Base-by-base conservation (phyloP, 2,888 invertebrate genomes). In the Cetonia aurata region DNA sequence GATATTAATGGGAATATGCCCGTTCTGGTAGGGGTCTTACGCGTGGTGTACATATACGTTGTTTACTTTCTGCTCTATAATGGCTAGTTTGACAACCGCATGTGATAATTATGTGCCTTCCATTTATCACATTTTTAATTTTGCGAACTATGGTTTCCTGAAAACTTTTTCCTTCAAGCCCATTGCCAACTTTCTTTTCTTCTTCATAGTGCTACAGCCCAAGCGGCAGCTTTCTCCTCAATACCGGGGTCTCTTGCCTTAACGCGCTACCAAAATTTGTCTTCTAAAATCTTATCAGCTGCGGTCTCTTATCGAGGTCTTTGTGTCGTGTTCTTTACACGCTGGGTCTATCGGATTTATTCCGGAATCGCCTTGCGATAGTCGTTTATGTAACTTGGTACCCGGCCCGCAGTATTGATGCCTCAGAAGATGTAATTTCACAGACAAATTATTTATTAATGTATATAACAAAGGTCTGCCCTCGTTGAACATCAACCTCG, bases 1-100 rank as follows among this genome's bases (percentile, higher is more conserved):
- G 76, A 69, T 13, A 79, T 74, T 17, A 67, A 31, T 0, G 77
- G 79, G 70, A 80, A 53, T 50, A 78, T n/a, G 0, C 78, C 77
- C 76, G 31, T 59, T 15, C 15, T 3, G 50, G 69, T 33, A 73
- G 25, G 0, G 71, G 55, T 15, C n/a, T n/a, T n/a, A 72, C 67
- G 33, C 72, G 60, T 19, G 72, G 70, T 6, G 50, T 41, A 6
- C 31, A 15, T 41, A 72, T 46, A 17, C 57, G 66, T 53, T 52
- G 33, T 41, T 10, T 6, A 9, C 37, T 8, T 12, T 71, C 72
- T 17, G 56, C 62, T 42, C n/a, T n/a, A n/a, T n/a, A n/a, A n/a
- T n/a, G n/a, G n/a, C n/a, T n/a, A n/a, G n/a, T n/a, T n/a, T n/a
- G n/a, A n/a, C n/a, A n/a, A n/a, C n/a, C n/a, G n/a, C n/a, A n/a